Base-by-base conservation (phyloP, 2,797 vertebrate genomes). In the Darevskia mixta region DNA sequence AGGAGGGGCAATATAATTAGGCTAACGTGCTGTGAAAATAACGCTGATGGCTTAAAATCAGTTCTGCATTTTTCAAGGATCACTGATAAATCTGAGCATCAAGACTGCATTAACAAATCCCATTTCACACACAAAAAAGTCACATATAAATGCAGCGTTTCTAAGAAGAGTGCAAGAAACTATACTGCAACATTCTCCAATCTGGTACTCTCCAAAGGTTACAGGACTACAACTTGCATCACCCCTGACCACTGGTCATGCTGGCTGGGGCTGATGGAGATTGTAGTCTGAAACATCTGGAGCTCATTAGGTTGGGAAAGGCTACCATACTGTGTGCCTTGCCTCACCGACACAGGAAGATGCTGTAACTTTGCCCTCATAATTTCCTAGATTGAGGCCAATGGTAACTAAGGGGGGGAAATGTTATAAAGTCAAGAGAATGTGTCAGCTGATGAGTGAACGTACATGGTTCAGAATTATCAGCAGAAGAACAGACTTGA, bases 1-100 rank as follows among this genome's bases (percentile, higher is more conserved):
- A 76, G 23, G 38, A 0, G 0, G 2, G 1, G 88, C n/a, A 76
- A n/a, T 20, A 3, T 72, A 82, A n/a, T 1, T 0, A 61, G 35
- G 4, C 5, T 8, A 85, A 86, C 85, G 45, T 1, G 15, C 5
- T 1, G 75, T 35, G 10, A 79, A 55, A 86, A n/a, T 23, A 71
- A 25, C 18, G 78, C 35, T 2, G 64, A 0, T n/a, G 6, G 1
- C 11, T 77, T 75, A 83, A 77, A 55, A 85, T 1, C 20, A 4
- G 20, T 29, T 83, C 45, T 11, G 4, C 8, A 10, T 79, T 0
- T 76, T 81, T 92, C 45, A 58, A 41, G 10, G 4, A 8, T 85
- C 2, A 41, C 0, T 64, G 58, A 23, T 11, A 64, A 5, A 32
- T 91, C 8, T 55, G 90, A 35, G 58, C 80, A 41, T 77, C 6